Evolutionary conservation across 2,113 vertebrate species (phyloP).

Genomic region (Coturnix japonica): DNA sequence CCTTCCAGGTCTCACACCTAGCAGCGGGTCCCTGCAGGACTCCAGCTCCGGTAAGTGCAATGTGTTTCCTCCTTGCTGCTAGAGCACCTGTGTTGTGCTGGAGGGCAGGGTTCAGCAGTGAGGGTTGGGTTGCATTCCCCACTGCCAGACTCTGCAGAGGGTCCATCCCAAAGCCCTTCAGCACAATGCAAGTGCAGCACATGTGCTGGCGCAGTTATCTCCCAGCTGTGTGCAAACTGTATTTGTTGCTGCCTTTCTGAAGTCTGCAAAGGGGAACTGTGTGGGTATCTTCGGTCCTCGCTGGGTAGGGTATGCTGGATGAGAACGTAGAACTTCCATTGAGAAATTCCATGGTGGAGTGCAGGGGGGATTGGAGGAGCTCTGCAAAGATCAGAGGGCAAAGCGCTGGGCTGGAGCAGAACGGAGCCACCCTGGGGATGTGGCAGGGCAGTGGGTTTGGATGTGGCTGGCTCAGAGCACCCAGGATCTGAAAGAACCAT

Average conservation of each 20-base stretch:
- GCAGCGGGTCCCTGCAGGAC: slow-evolving; percentile 2
- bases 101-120: neutral
- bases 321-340: neutral
- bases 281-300: neutral
- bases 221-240: neutral
- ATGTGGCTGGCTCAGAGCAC: neutral
- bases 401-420: neutral
- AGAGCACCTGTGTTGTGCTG: fast-evolving
- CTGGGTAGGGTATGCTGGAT: neutral
- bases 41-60: slow-evolving; percentile 60
- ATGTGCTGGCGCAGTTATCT: fast-evolving
- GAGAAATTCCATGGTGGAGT: neutral
- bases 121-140: too few species aligned
- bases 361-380: neutral
- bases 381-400: neutral
- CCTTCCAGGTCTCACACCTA: slow-evolving; percentile 25
- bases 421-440: neutral
- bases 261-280: neutral
- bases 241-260: fast-evolving
- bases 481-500: neutral
- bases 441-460: neutral
- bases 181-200: neutral
- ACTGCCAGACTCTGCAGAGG: neutral
- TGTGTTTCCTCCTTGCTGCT: neutral
- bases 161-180: neutral